A percentile compares a stretch with the other conserved stretches of the same genome.
phyloP scores from a whole-genome alignment of 2,888 invertebrate genomes.

The Cephus rjabovi region DNA sequence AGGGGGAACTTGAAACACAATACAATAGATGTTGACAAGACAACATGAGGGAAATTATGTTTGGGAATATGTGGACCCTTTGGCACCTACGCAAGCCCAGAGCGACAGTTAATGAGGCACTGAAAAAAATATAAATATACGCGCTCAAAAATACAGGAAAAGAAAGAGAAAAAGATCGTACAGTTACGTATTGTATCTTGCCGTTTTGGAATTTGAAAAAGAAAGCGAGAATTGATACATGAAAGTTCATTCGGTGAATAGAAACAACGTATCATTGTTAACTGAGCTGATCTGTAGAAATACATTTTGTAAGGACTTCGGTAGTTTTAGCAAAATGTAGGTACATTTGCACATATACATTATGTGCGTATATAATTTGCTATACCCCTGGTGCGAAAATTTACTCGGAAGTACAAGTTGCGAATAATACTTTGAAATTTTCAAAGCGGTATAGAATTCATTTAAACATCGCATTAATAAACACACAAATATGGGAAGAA shows the following conservation, averaged over 20 bases:
- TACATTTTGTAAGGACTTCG: not conserved
- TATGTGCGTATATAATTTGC: not conserved
- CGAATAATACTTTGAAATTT: not conserved
- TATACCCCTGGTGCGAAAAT: not conserved
- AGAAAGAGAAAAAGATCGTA: not conserved
- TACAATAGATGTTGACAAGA: conserved; percentile 38
- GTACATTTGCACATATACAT: not conserved
- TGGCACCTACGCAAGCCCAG: conserved; percentile 30
- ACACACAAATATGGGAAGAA: not conserved
- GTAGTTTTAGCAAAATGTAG: not conserved
- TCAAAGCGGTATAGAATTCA: not conserved
- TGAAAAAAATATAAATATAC: conserved; percentile 27
- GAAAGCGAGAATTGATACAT: not conserved
- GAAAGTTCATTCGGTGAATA: not conserved
- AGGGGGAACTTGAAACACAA: conserved; percentile 62
- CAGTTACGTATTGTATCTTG: not conserved
- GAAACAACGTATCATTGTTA: not conserved
- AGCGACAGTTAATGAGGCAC: conserved; percentile 24
- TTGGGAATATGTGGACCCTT: conserved; percentile 35
- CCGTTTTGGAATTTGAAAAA: not conserved
- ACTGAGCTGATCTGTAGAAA: not conserved
- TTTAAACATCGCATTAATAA: not conserved
- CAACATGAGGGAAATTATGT: conserved; percentile 38
- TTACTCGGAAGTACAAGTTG: not conserved
- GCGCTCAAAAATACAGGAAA: conserved; percentile 8